Evolutionary conservation across 2,797 vertebrate genomes (phyloP).

Genomic region (Anguilla anguilla): DNA sequence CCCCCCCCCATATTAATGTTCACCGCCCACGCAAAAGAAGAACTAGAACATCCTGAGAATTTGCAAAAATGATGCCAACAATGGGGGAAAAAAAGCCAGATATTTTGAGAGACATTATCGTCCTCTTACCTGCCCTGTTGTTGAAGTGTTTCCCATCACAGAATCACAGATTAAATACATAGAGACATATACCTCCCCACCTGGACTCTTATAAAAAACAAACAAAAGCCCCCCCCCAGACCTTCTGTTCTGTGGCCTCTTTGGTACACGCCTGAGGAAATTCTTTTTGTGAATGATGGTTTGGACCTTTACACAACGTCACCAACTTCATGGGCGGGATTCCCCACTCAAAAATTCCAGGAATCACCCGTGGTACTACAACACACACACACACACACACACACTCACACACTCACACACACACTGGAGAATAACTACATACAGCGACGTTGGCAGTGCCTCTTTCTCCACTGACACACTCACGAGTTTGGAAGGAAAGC

Average conservation of each 20-base stretch:
- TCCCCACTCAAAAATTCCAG: background rate
- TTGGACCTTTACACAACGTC: background rate
- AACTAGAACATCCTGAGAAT: background rate
- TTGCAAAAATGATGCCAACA: background rate
- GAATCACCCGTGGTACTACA: background rate
- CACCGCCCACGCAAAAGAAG: background rate
- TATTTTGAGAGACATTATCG: background rate
- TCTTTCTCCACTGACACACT: background rate
- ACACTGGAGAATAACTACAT: background rate
- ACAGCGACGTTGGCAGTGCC: background rate
- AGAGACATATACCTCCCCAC: background rate
- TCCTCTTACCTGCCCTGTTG: background rate
- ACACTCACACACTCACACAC: background rate
- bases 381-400: background rate
- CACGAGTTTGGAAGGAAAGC: background rate
- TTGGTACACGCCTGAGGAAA: background rate
- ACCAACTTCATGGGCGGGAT: background rate
- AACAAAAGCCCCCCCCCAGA: background rate
- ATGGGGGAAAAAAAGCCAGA: background rate
- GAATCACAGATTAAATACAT: background rate
- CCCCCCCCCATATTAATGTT: background rate
- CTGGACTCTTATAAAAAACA: background rate
- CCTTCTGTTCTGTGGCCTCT: background rate
- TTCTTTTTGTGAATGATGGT: background rate
- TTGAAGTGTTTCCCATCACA: background rate